These are phyloP conservation scores for Sylvia borin DNA, from an alignment of 2,797 vertebrate species.

Conservation along the genomic window DNA sequence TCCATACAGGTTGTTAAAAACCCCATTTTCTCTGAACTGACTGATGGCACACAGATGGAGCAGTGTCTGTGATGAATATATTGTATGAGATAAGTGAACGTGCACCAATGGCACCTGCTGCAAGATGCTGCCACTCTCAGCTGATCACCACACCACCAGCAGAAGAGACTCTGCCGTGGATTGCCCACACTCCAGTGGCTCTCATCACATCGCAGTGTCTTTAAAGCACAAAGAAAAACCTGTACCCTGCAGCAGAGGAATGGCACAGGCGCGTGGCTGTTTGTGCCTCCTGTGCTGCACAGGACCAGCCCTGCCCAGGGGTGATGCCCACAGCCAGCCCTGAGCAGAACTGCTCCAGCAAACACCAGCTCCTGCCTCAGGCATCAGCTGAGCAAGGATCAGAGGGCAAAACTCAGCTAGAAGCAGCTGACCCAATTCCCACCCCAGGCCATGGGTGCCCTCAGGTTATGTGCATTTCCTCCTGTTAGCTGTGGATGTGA, in stretches of 20 bases:
- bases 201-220: accelerated
- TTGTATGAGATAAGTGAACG: accelerated
- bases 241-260: not conserved
- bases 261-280: accelerated
- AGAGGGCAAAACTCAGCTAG: not conserved
- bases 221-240: not conserved
- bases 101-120: not conserved
- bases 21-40: not conserved
- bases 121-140: not conserved
- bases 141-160: not conserved
- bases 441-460: not conserved
- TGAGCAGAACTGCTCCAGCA: not conserved
- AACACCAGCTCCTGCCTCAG: not conserved
- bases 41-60: not conserved
- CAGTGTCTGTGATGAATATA: not conserved
- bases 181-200: accelerated
- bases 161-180: not conserved
- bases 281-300: not conserved
- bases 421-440: not conserved
- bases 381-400: not conserved
- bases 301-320: not conserved
- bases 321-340: not conserved
- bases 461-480: accelerated
- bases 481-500: not conserved
- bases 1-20: not conserved